Base-by-base conservation (phyloP, 2,888 invertebrate species). In the Craniophora ligustri region DNA sequence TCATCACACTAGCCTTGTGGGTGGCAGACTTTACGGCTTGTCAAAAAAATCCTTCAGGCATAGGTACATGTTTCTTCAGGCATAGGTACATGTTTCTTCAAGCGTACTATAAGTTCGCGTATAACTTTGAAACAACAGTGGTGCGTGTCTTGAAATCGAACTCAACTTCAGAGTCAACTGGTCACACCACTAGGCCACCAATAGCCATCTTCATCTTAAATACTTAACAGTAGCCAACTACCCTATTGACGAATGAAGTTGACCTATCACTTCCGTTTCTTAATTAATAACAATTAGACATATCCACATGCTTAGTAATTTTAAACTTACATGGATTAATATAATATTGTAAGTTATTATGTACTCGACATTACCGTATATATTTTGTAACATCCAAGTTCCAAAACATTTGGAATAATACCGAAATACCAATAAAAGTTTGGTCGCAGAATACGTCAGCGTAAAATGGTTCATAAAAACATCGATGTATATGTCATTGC, bases 401-500 rank as follows among this genome's bases (percentile, higher is more conserved):
- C 59, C 55, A 51, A 45, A 54, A 64, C 34, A 69, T 58, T 73
- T 74, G 45, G 23, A n/a, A 42, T 73, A 70, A 44, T 57, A 46
- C 56, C 58, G 23, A 50, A 5, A 40, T 72, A 53, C 11, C 18
- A 39, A 38, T 48, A 45, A 53, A 44, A 47, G 34, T 58, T 73
- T 67, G 54, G 59, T 74, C 64, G 68, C 68, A 57, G 44, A 56
- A 47, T 41, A 44, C 40, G 55, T 34, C 49, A 56, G 36, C 54
- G 6, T 15, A 35, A 38, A 39, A 57, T n/a, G 44, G 26, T 71
- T 45, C 45, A 34, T 63, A 41, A 39, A 51, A 39, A 51, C 61
- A 47, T 49, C 54, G 42, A 38, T 66, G 66, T 70, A 70, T 76
- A 50, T 68, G 67, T 78, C 78, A 72, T 72, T 75, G 78, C 79